These are phyloP conservation scores for Sebastes vulpes DNA, from an alignment of 2,797 vertebrate species.

Conservation along the genomic window DNA sequence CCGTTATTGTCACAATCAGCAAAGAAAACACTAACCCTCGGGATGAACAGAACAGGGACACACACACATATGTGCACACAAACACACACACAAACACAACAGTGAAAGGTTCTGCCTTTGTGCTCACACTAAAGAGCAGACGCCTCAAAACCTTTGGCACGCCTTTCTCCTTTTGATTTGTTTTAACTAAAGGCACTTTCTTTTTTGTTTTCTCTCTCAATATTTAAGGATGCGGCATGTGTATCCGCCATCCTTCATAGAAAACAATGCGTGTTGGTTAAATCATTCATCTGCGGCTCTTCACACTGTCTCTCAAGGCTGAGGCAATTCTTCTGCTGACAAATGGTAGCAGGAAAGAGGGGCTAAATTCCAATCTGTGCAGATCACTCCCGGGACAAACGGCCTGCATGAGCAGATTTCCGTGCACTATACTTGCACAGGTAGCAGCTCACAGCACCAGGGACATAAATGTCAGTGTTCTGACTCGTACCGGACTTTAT, in stretches of 20 bases:
- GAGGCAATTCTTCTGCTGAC: slow-evolving; percentile 60
- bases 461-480: slow-evolving; percentile 67
- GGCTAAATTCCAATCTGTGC: slow-evolving; percentile 50
- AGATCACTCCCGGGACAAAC: slow-evolving; percentile 46
- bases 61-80: slow-evolving; percentile 8
- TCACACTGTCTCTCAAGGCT: slow-evolving; percentile 72
- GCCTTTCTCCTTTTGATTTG: slow-evolving; percentile 46
- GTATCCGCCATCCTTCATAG: slow-evolving; percentile 52
- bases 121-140: not conserved
- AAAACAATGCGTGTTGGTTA: slow-evolving; percentile 57
- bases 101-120: not conserved
- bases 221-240: slow-evolving; percentile 52
- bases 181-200: slow-evolving; percentile 23
- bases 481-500: slow-evolving; percentile 57
- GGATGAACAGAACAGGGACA: slow-evolving; percentile 25
- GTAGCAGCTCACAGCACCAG: slow-evolving; percentile 50
- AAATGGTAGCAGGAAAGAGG: slow-evolving; percentile 48
- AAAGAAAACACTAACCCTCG: slow-evolving; percentile 47
- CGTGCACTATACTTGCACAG: slow-evolving; percentile 36
- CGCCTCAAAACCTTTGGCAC: slow-evolving; percentile 1
- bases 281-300: slow-evolving; percentile 75
- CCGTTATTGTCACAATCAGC: slow-evolving; percentile 74
- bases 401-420: slow-evolving; percentile 31
- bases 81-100: not conserved
- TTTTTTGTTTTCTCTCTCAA: slow-evolving; percentile 26